A percentile compares a stretch with the other conserved stretches of the same genome.
phyloP scores from a whole-genome alignment of 2,113 vertebrate species.

The Typhlomys cinereus region DNA sequence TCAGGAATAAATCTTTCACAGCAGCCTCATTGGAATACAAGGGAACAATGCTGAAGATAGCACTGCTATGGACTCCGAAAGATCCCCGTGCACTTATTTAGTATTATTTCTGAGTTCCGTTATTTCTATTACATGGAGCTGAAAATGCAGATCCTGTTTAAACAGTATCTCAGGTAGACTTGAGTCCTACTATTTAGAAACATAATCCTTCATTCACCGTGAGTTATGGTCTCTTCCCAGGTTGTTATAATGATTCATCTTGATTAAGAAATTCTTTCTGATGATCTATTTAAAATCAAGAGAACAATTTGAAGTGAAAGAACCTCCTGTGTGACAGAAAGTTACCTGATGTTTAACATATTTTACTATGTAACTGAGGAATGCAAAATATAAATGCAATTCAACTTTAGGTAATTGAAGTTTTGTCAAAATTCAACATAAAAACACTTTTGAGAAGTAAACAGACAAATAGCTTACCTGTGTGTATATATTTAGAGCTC shows the following conservation, averaged over 20 bases:
- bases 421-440: neutral
- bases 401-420: neutral
- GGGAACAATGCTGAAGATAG: neutral
- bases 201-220: neutral
- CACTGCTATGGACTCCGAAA: neutral
- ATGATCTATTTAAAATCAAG: neutral
- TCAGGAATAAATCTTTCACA: neutral
- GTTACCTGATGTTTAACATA: neutral
- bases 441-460: slow-evolving; percentile 18
- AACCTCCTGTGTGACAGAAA: neutral
- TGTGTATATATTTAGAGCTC: no score
- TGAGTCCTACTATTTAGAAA: neutral
- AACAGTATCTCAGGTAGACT: neutral
- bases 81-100: neutral
- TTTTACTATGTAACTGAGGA: neutral
- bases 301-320: neutral
- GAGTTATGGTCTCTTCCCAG: neutral
- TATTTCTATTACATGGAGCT: neutral
- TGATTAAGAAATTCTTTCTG: neutral
- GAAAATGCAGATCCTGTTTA: neutral
- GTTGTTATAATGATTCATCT: neutral
- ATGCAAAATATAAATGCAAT: neutral
- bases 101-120: neutral
- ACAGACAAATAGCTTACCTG: slow-evolving; percentile 22
- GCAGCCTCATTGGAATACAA: neutral